Evolutionary conservation across 2,888 invertebrate species (phyloP).

Genomic region (Ceramica pisi): DNA sequence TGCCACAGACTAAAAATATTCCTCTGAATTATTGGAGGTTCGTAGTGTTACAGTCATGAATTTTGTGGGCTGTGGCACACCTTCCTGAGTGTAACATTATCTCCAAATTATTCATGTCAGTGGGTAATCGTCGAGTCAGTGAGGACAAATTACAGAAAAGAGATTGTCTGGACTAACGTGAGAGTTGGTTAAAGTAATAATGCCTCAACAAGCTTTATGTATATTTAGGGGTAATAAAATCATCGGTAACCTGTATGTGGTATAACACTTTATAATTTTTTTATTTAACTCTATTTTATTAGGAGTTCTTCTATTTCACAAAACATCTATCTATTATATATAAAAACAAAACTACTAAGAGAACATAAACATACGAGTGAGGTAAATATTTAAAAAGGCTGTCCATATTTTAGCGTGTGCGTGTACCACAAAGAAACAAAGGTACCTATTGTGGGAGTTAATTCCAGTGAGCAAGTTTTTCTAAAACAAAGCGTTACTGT

Average conservation of each 20-base stretch:
- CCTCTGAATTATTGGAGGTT: conserved; percentile 11
- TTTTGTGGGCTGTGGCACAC: conserved; percentile 27
- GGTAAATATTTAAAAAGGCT: conserved; percentile 49
- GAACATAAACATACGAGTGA: conserved; percentile 27
- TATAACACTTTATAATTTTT: background rate
- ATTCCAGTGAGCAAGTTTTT: conserved; percentile 42
- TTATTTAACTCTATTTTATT: background rate
- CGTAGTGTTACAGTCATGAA: background rate
- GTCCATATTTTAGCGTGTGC: conserved; percentile 42
- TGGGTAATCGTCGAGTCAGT: conserved; percentile 35
- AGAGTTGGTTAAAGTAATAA: background rate
- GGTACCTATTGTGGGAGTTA: conserved; percentile 40
- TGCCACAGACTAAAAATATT: conserved; percentile 50
- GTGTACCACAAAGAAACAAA: conserved; percentile 58
- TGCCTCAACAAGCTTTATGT: too few species aligned
- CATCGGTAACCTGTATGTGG: background rate
- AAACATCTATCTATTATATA: conserved; percentile 8
- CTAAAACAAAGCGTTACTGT: conserved; percentile 46
- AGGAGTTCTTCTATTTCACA: background rate
- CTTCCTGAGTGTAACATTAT: conserved; percentile 27
- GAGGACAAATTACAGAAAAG: conserved; percentile 42
- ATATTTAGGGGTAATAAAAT: background rate
- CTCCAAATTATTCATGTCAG: conserved; percentile 51
- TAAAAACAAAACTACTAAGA: conserved; percentile 18
- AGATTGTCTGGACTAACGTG: conserved; percentile 13